Evolutionary conservation across 2,797 vertebrate genomes (phyloP).

Genomic region (Coranthus polyacanthus): DNA sequence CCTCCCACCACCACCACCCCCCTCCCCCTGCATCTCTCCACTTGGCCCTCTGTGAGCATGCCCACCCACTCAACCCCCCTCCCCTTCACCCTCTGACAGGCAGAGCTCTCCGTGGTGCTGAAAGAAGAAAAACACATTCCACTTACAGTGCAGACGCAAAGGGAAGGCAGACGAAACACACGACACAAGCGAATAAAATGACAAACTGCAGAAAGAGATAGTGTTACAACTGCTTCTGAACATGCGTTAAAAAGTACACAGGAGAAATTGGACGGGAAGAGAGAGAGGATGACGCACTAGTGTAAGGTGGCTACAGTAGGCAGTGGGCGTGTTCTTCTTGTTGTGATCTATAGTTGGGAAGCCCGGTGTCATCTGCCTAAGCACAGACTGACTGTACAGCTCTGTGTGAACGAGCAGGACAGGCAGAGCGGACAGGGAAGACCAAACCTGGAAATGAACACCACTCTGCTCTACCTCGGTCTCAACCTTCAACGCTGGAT

Average conservation of each 20-base stretch:
- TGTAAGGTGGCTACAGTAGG: constrained; percentile 84
- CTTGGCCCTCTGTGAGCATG: constrained; percentile 54
- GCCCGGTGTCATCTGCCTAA: constrained; percentile 93
- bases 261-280: constrained; percentile 65
- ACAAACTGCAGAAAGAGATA: constrained; percentile 55
- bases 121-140: constrained; percentile 75
- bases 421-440: constrained; percentile 75
- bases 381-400: constrained; percentile 86
- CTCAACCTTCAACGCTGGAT: constrained; percentile 46
- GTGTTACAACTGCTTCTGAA: constrained; percentile 37
- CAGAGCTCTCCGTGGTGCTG: constrained; percentile 86
- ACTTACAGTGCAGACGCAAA: constrained; percentile 71
- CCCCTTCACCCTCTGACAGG: constrained; percentile 49
- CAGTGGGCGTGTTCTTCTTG: constrained; percentile 92
- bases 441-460: constrained; percentile 43
- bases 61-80: constrained; percentile 60
- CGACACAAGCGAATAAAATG: constrained; percentile 72
- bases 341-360: constrained; percentile 87
- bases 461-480: constrained; percentile 45
- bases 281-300: constrained; percentile 68
- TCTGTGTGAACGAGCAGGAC: constrained; percentile 73
- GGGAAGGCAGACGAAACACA: constrained; percentile 71
- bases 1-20: constrained; percentile 60
- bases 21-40: constrained; percentile 41
- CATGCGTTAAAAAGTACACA: constrained; percentile 53